Percentiles rank a stretch among this genome's conserved stretches.
These are phyloP conservation scores for Mythimna loreyi DNA, from an alignment of 2,888 invertebrate species.

Conservation along the genomic window DNA sequence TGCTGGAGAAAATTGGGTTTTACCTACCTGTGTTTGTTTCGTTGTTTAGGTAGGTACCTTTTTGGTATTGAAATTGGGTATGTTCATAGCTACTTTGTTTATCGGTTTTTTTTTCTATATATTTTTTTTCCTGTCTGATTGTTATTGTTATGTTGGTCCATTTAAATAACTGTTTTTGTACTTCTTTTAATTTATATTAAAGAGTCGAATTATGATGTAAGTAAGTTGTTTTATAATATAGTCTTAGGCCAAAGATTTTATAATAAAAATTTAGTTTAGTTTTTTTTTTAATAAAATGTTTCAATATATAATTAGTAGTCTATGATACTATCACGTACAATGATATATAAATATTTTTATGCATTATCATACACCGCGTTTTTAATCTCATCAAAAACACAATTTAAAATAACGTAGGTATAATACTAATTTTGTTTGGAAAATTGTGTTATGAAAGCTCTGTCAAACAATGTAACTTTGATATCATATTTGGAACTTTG, in stretches of 20 bases:
- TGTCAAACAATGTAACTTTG: too few relatives aligned
- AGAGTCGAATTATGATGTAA: not conserved
- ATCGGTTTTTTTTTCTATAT: not conserved
- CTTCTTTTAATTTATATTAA: not conserved
- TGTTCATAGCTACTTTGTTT: not conserved
- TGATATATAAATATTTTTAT: too few relatives aligned
- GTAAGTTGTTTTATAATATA: not conserved
- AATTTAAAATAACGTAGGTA: too few relatives aligned
- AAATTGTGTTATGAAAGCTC: too few relatives aligned
- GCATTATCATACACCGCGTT: too few relatives aligned
- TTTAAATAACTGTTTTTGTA: not conserved
- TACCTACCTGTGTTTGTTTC: not conserved
- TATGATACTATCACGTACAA: too few relatives aligned
- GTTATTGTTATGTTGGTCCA: not conserved
- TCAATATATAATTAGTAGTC: too few relatives aligned
- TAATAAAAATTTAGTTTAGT: too few relatives aligned
- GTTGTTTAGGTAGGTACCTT: not conserved
- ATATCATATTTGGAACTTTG: not conserved
- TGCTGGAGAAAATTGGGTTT: conserved; percentile 26
- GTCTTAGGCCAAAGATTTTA: too few relatives aligned
- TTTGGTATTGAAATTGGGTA: not conserved
- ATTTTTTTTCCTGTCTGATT: not conserved
- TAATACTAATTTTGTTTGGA: too few relatives aligned
- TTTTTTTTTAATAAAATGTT: too few relatives aligned
- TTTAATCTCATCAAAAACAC: too few relatives aligned